Conservation (phyloP, 1,140 invertebrate species). For the Aporrectodea caliginosa region DNA sequence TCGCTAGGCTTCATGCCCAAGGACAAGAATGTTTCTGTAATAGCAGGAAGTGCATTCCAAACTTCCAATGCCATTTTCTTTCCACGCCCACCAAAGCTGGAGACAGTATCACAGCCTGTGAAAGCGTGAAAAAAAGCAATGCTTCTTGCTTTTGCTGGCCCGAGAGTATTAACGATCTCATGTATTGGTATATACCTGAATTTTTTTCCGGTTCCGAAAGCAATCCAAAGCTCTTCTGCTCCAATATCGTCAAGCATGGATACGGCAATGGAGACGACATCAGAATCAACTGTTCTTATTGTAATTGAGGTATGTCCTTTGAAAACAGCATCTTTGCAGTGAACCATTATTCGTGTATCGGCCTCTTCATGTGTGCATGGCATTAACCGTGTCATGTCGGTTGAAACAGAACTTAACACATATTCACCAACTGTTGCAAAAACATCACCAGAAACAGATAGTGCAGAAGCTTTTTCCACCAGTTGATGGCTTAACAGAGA, state of each 20-base stretch:
- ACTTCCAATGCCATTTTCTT: neutral
- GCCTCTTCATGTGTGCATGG: neutral
- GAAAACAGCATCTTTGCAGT: neutral
- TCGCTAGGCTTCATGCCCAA: neutral
- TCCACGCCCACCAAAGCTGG: neutral
- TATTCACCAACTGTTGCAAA: neutral
- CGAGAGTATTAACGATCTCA: neutral
- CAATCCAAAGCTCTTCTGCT: neutral
- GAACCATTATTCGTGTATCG: neutral
- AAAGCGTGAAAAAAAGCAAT: neutral
- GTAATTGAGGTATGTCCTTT: neutral
- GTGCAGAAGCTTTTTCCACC: too few species aligned
- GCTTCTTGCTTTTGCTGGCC: neutral
- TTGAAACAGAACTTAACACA: neutral
- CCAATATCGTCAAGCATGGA: neutral
- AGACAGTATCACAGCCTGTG: neutral
- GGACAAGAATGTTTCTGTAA: neutral
- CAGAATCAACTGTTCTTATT: neutral
- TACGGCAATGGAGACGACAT: neutral
- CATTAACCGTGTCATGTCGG: neutral
- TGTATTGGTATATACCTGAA: neutral
- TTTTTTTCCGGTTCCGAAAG: neutral
- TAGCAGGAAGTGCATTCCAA: neutral
- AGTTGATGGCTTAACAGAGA: neutral
- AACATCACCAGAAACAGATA: neutral